Conservation (phyloP, 2,113 vertebrate genomes). For the Apodemus speciosus region DNA sequence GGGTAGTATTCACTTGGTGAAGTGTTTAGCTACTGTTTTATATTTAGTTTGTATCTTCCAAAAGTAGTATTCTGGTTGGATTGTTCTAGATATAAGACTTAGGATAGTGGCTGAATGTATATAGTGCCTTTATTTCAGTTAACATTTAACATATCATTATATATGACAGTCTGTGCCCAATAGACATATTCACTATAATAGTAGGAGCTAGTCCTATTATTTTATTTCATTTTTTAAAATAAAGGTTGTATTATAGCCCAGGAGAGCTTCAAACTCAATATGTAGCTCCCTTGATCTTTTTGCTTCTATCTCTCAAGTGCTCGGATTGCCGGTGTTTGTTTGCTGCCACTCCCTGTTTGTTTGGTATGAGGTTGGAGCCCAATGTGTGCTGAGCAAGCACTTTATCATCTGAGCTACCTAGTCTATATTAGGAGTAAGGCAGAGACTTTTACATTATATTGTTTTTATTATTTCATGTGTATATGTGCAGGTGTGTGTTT, state of each 20-base stretch:
- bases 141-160: constrained; percentile 24
- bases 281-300: neutral
- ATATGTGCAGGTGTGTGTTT: neutral
- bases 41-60: constrained; percentile 52
- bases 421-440: neutral
- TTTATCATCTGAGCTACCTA: neutral
- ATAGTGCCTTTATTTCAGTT: neutral
- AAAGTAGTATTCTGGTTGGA: constrained; percentile 42
- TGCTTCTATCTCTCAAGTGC: neutral
- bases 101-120: neutral
- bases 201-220: neutral
- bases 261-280: neutral
- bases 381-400: neutral
- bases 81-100: constrained; percentile 44
- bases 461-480: neutral
- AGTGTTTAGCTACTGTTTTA: constrained; percentile 9
- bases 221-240: neutral
- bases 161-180: neutral
- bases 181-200: neutral
- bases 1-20: constrained; percentile 20
- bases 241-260: neutral
- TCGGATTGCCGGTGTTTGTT: neutral
- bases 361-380: neutral
- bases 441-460: neutral
- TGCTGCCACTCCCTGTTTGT: neutral